Conservation (phyloP, 2,797 vertebrate species). For the Schizopygopsis malacanthus region DNA sequence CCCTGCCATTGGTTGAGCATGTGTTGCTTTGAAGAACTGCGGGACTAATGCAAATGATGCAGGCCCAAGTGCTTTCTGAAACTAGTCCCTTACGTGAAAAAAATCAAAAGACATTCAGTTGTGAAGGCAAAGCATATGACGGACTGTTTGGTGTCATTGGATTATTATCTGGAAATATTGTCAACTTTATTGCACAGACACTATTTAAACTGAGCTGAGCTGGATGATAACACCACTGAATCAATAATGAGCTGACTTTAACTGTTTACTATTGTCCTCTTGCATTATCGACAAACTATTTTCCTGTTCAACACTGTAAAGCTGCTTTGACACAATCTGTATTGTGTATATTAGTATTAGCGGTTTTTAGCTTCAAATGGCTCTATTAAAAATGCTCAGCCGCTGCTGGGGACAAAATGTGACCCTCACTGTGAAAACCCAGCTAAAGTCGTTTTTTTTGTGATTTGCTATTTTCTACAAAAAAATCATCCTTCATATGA, state of each 20-base stretch:
- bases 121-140: not conserved
- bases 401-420: not conserved
- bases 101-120: not conserved
- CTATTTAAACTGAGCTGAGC: too few relatives aligned
- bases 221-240: too few relatives aligned
- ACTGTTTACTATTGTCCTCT: not conserved
- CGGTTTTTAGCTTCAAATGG: not conserved
- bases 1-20: not conserved
- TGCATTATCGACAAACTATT: not conserved
- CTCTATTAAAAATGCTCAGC: not conserved
- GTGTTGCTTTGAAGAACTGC: constrained; percentile 1
- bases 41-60: constrained; percentile 5
- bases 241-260: too few relatives aligned
- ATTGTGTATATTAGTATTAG: not conserved
- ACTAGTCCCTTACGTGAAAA: not conserved
- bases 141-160: not conserved
- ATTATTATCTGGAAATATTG: not conserved
- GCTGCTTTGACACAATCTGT: not conserved
- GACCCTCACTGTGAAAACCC: too few relatives aligned
- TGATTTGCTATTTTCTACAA: too few relatives aligned
- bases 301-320: not conserved
- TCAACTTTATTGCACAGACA: too few relatives aligned
- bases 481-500: too few relatives aligned
- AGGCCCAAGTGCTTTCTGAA: not conserved
- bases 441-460: too few relatives aligned